A percentile compares a stretch with the other conserved stretches of the same genome.
These are phyloP conservation scores for Drosophila atroscutellata DNA, from an alignment of 2,888 invertebrate genomes.

Conservation along the genomic window DNA sequence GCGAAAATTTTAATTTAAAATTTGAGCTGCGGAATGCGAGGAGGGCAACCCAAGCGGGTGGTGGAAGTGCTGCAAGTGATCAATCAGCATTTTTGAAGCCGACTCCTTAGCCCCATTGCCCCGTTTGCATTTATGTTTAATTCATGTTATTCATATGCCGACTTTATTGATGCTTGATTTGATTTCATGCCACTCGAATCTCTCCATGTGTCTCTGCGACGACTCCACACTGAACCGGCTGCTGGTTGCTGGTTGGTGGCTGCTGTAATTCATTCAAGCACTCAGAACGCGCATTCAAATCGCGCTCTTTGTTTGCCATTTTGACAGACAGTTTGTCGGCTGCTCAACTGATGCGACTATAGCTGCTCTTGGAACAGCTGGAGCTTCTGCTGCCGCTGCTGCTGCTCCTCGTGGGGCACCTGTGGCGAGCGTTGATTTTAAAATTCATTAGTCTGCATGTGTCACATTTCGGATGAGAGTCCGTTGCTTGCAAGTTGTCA, in stretches of 20 bases:
- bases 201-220: conserved; percentile 8
- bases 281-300: conserved; percentile 77
- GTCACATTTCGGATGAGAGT: conserved; percentile 73
- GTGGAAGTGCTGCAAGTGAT: conserved; percentile 53
- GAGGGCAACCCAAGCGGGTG: conserved; percentile 35
- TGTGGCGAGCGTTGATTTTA: conserved; percentile 82
- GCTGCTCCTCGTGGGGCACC: conserved; percentile 56
- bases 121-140: conserved; percentile 82
- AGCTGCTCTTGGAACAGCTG: not conserved
- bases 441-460: conserved; percentile 84
- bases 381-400: not conserved
- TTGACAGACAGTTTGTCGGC: conserved; percentile 81
- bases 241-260: not conserved
- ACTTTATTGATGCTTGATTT: conserved; percentile 80
- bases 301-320: conserved; percentile 53
- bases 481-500: conserved; percentile 61
- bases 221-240: conserved; percentile 10
- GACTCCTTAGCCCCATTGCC: conserved; percentile 14
- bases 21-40: conserved; percentile 49
- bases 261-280: conserved; percentile 81
- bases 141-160: conserved; percentile 81
- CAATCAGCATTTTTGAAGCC: conserved; percentile 50
- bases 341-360: conserved; percentile 12
- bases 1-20: conserved; percentile 81
- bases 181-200: conserved; percentile 51